Percentiles rank a stretch among this genome's conserved stretches.
phyloP scores from a whole-genome alignment of 2,113 vertebrate genomes.

The Xenopus borealis region DNA sequence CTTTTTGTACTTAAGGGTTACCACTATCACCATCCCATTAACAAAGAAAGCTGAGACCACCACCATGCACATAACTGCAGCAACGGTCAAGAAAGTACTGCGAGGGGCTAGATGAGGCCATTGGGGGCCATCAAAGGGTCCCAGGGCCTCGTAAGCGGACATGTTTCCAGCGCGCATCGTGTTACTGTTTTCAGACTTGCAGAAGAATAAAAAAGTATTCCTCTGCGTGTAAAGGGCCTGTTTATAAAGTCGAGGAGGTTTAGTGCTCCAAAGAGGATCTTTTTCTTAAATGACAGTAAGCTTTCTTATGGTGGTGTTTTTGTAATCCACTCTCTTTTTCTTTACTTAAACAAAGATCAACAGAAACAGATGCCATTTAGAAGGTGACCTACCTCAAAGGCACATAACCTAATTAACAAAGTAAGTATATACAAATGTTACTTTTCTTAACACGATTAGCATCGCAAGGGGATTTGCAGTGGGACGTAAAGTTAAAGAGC shows the following conservation, averaged over 20 bases:
- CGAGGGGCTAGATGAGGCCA: slow-evolving; percentile 55
- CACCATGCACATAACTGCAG: slow-evolving; percentile 52
- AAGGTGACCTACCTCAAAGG: slow-evolving; percentile 18
- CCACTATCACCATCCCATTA: slow-evolving; percentile 53
- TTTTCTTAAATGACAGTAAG: slow-evolving; percentile 47
- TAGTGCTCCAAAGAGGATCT: slow-evolving; percentile 37
- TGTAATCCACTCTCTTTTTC: slow-evolving; percentile 54
- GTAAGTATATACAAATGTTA: slow-evolving; percentile 26
- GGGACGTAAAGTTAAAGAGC: background rate
- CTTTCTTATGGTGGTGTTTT: slow-evolving; percentile 49
- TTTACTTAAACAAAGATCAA: slow-evolving; percentile 46
- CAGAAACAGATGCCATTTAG: slow-evolving; percentile 31
- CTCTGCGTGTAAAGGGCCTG: background rate
- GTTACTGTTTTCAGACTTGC: background rate
- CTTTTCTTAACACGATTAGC: slow-evolving; percentile 36
- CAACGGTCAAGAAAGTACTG: slow-evolving; percentile 44
- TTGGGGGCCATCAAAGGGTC: slow-evolving; percentile 59
- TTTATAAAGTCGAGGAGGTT: slow-evolving; percentile 50
- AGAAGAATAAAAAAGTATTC: background rate
- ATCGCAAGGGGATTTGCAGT: slow-evolving; percentile 21
- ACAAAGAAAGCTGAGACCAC: slow-evolving; percentile 40
- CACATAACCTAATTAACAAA: slow-evolving; percentile 49
- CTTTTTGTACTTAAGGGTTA: slow-evolving; percentile 52
- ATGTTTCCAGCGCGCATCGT: slow-evolving; percentile 27
- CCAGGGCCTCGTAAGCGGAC: background rate